Conservation (phyloP, 2,888 invertebrate genomes). For the Drosophila macrothrix region DNA sequence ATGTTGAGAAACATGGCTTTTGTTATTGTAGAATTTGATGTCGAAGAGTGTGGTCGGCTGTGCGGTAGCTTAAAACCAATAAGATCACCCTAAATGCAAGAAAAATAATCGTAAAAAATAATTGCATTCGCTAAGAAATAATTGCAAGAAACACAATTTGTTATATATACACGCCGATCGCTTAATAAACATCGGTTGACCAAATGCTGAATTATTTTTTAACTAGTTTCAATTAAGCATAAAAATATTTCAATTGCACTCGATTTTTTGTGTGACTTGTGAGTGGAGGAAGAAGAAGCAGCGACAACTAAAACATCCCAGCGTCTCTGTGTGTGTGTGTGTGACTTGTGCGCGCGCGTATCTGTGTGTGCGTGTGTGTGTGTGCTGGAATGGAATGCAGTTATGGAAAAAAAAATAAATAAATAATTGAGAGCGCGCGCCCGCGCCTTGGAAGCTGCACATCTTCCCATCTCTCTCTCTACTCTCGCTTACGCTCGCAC, state of each 20-base stretch:
- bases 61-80: constrained; percentile 35
- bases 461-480: constrained; percentile 33
- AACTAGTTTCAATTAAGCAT: constrained; percentile 73
- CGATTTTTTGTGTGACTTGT: constrained; percentile 53
- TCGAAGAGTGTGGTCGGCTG: constrained; percentile 53
- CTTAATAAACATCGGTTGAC: constrained; percentile 25
- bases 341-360: constrained; percentile 27
- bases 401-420: constrained; percentile 79
- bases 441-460: constrained; percentile 60
- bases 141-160: constrained; percentile 29
- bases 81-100: constrained; percentile 19
- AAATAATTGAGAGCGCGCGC: constrained; percentile 77
- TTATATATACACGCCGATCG: constrained; percentile 14
- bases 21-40: constrained; percentile 59
- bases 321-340: constrained; percentile 40
- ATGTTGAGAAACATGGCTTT: constrained; percentile 19
- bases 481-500: constrained; percentile 1
- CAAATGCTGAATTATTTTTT: constrained; percentile 48
- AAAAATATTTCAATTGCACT: constrained; percentile 58
- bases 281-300: constrained; percentile 46
- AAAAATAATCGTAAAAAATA: constrained; percentile 19
- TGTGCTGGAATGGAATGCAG: constrained; percentile 84
- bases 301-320: constrained; percentile 47
- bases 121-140: constrained; percentile 12
- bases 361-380: constrained; percentile 44